These are phyloP conservation scores for Beroe forskalii DNA, from an alignment of 37 sponge, comb jelly and placozoan species.

Conservation along the genomic window DNA sequence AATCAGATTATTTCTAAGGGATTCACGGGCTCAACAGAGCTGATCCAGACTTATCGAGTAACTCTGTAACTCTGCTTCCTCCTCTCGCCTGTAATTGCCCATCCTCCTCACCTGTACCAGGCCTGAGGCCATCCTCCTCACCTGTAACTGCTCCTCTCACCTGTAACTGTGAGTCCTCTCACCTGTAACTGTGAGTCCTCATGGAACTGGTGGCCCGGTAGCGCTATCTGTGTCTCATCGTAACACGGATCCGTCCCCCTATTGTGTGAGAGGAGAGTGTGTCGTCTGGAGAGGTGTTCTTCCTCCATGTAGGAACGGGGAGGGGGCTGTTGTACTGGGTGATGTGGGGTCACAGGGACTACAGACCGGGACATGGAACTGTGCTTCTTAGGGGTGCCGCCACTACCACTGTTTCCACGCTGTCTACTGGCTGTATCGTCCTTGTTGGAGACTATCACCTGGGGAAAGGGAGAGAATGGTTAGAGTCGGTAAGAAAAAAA, in stretches of 20 bases:
- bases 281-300: conserved; percentile 17
- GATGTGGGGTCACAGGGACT: conserved; percentile 9
- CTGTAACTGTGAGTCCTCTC: neutral
- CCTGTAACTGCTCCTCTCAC: conserved; percentile 16
- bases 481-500: no score
- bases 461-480: neutral
- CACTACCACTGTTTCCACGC: neutral
- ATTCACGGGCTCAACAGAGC: no score
- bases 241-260: neutral
- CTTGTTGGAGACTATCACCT: conserved; percentile 61
- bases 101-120: no score
- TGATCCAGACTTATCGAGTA: no score
- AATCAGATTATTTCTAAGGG: no score
- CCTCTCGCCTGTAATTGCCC: no score
- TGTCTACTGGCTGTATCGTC: neutral
- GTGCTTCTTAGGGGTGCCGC: neutral
- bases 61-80: no score
- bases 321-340: conserved; percentile 53
- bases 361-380: neutral
- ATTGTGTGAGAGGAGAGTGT: neutral
- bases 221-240: conserved; percentile 48
- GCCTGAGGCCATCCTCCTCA: conserved; percentile 23
- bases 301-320: conserved; percentile 65
- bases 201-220: conserved; percentile 37
- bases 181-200: conserved; percentile 52